Base-by-base conservation (phyloP, 2,888 invertebrate genomes). In the Coelopa pilipes region DNA sequence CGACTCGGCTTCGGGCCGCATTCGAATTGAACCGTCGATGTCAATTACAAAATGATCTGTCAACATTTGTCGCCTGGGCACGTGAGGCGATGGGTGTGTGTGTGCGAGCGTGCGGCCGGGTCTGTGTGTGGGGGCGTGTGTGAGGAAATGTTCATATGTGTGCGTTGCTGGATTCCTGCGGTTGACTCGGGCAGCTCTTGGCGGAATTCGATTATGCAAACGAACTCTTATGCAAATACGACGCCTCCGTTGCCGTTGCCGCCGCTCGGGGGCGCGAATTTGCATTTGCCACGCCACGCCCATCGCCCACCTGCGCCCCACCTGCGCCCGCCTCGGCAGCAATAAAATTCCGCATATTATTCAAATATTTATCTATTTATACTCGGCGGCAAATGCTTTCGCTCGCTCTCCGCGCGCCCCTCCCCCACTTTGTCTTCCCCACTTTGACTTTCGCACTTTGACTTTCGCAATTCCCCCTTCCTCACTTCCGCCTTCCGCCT, bases 291-390 rank as follows among this genome's bases (percentile, higher is more conserved):
- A n/a, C 19, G 34, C 34, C 62, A 62, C 7, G 34, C 34, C 13
- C 24, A 24, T 34, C 34, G 2, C 7, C 34, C 2, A 34, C 34
- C n/a, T n/a, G n/a, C 34, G 34, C 34, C 34, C 34, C 34, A 13
- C 15, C 24, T 60, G 21, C 21, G 21, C n/a, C 34, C n/a, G 9
- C 19, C 15, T 12, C 62, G 24, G 34, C 62, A 62, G 21, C 62
- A 62, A 62, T 62, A 62, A 62, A 24, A 62, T 62, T 62, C 34
- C 62, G 12, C 21, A 62, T 62, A 62, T 34, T 62, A 62, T 62
- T 62, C 62, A 62, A 62, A 62, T 62, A 62, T 62, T 62, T 62
- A 34, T n/a, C 34, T 34, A 24, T 34, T 62, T 62, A 21, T 62
- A 24, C 34, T 24, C 15, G 24, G 15, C 15, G 21, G 24, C 45